phyloP scores from a whole-genome alignment of 2,888 invertebrate genomes.

The Drosophila mimica region DNA sequence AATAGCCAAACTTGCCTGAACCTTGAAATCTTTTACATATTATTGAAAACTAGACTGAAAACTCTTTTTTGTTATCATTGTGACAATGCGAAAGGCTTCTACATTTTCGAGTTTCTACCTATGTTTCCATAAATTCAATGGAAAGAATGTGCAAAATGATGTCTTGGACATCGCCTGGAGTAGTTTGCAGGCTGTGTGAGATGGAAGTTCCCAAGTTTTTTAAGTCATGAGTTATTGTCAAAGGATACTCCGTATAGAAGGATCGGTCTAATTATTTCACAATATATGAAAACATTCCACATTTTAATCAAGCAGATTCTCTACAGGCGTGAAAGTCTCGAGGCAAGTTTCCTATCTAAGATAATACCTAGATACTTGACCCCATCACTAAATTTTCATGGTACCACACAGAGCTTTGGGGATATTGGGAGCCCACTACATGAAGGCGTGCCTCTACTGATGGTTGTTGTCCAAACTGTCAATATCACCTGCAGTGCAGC shows the following conservation, averaged over 20 bases:
- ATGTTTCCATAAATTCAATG: neutral
- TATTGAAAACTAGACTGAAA: neutral
- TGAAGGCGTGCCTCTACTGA: neutral
- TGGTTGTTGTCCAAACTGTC: neutral
- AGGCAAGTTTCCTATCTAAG: neutral
- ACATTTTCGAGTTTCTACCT: neutral
- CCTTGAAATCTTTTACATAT: neutral
- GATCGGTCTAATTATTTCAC: neutral
- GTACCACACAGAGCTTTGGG: neutral
- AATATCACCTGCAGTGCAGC: neutral
- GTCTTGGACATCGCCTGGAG: neutral
- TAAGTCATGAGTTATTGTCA: too few relatives aligned
- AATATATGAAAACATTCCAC: neutral
- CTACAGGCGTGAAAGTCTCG: neutral
- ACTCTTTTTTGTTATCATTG: neutral
- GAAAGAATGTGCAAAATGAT: neutral
- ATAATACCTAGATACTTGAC: neutral
- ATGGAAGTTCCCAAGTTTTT: neutral
- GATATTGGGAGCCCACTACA: neutral
- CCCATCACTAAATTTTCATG: too few relatives aligned
- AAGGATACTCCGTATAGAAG: too few relatives aligned
- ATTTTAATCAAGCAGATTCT: neutral
- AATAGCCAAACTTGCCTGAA: constrained; percentile 6
- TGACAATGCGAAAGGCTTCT: neutral
- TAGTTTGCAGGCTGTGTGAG: neutral